Evolutionary conservation across 2,113 vertebrate genomes (phyloP).

Genomic region (Chaetodon trifascialis): DNA sequence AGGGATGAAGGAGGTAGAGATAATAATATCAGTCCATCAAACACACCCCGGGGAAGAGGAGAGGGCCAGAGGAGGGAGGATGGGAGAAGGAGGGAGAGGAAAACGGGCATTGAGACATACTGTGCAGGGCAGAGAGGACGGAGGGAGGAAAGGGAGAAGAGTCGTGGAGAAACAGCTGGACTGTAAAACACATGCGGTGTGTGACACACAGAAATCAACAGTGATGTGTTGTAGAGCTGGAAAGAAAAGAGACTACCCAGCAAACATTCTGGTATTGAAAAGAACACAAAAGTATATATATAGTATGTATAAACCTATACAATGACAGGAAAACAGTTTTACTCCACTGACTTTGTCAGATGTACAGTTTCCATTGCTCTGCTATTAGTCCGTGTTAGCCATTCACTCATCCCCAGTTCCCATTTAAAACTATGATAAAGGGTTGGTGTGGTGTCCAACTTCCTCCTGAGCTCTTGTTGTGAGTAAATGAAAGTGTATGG

Average conservation of each 20-base stretch:
- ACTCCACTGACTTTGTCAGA: neutral
- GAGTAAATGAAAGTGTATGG: conserved; percentile 9
- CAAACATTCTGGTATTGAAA: too few species aligned
- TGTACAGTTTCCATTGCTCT: neutral
- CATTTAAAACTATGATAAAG: neutral
- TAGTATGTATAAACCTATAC: neutral
- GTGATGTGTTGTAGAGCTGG: too few species aligned
- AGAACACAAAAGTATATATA: too few species aligned
- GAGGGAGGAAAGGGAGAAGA: neutral
- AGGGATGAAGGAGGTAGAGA: conserved; percentile 58
- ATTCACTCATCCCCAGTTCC: conserved; percentile 9
- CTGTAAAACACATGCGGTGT: neutral
- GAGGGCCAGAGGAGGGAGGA: neutral
- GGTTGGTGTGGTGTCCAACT: neutral
- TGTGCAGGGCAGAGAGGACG: conserved; percentile 18
- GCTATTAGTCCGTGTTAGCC: conserved; percentile 8
- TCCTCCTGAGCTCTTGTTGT: conserved; percentile 20
- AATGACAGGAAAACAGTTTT: neutral
- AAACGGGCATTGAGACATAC: neutral
- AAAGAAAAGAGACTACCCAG: too few species aligned
- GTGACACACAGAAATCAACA: neutral
- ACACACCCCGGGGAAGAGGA: conserved; percentile 31
- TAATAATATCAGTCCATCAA: conserved; percentile 80
- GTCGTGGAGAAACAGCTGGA: neutral
- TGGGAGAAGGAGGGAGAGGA: neutral